Evolutionary conservation across 2,888 invertebrate species (phyloP).

Genomic region (Machimus atricapillus): DNA sequence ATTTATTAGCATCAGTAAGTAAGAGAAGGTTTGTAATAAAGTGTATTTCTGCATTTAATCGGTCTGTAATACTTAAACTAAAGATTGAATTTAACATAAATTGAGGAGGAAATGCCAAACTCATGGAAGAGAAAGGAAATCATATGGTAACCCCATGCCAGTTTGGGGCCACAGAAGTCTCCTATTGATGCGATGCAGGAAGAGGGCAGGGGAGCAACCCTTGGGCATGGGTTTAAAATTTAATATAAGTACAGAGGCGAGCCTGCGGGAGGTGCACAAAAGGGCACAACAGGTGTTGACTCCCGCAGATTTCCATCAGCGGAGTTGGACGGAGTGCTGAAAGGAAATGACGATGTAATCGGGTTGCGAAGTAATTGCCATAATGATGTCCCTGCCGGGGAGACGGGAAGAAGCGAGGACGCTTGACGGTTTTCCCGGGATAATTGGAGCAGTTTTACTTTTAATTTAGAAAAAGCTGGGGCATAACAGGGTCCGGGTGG

Average conservation of each 20-base stretch:
- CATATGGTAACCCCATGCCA: background rate
- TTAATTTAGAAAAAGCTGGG: background rate
- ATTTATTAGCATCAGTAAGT: too few relatives aligned
- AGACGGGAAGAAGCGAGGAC: background rate
- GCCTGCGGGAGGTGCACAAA: background rate
- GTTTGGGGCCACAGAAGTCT: background rate
- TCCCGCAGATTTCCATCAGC: background rate
- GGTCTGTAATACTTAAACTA: background rate
- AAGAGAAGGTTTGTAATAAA: too few relatives aligned
- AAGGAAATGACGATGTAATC: conserved; percentile 3
- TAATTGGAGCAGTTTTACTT: background rate
- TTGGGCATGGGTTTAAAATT: conserved; percentile 4
- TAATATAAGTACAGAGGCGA: background rate
- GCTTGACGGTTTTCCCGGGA: background rate
- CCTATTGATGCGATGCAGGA: background rate
- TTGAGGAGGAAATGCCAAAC: background rate
- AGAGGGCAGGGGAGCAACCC: background rate
- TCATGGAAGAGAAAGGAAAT: background rate
- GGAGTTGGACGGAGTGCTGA: background rate
- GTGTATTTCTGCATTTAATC: background rate
- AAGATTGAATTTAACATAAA: background rate
- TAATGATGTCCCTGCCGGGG: background rate
- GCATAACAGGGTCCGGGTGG: background rate
- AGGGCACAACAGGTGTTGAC: conserved; percentile 14
- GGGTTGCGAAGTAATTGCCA: background rate